Conservation (phyloP, 1,140 invertebrate genomes). For the Mercenaria mercenaria region DNA sequence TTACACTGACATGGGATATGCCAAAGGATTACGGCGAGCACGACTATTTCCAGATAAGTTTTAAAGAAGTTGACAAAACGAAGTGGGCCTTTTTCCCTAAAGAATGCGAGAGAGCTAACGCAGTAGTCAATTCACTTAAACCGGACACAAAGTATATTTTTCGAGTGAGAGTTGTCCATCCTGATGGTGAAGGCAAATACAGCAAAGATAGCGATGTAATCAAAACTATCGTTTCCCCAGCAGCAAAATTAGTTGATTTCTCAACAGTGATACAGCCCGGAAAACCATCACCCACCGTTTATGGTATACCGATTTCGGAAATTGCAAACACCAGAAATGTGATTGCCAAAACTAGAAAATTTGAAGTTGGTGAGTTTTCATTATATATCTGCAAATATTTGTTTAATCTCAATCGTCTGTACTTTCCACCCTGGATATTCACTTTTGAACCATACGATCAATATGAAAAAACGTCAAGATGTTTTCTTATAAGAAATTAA, state of each 20-base stretch:
- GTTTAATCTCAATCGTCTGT: too few species aligned
- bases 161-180: constrained; percentile 21
- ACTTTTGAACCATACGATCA: neutral
- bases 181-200: constrained; percentile 40
- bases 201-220: constrained; percentile 23
- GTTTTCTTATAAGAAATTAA: too few species aligned
- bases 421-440: too few species aligned
- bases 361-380: constrained; percentile 60
- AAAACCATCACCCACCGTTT: neutral
- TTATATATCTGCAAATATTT: too few species aligned
- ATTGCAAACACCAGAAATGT: neutral
- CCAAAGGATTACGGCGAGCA: neutral
- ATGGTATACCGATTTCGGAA: constrained; percentile 18
- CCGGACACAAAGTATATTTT: constrained; percentile 40
- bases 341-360: constrained; percentile 42
- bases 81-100: constrained; percentile 10
- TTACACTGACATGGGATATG: neutral
- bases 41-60: constrained; percentile 24
- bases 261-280: neutral
- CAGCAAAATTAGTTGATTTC: constrained; percentile 6
- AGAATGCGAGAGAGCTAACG: neutral
- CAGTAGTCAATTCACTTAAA: neutral
- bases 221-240: constrained; percentile 29
- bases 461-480: neutral
- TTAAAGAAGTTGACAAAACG: neutral